Conservation (phyloP, 1,140 invertebrate genomes). For the Polyergus mexicanus region DNA sequence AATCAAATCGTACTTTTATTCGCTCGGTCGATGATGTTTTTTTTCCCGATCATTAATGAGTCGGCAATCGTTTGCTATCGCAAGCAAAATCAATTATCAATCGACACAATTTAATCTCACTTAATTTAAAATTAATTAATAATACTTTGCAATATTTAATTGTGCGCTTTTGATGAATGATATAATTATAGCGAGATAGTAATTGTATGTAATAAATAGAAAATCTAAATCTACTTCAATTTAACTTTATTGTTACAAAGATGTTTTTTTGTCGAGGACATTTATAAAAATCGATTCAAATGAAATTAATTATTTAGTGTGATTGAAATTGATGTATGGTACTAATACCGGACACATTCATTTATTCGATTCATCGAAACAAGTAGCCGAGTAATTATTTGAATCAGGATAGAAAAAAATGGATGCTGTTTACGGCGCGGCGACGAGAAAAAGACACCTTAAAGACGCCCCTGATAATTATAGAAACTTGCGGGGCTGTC, state of each 20-base stretch:
- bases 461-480: constrained; percentile 73
- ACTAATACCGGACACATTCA: not conserved
- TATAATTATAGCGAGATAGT: not conserved
- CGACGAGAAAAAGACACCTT: constrained; percentile 66
- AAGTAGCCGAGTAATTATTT: constrained; percentile 8
- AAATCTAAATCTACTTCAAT: not conserved
- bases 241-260: not conserved
- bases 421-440: not conserved
- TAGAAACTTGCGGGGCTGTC: constrained; percentile 67
- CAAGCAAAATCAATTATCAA: not conserved
- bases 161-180: not conserved
- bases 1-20: constrained; percentile 84
- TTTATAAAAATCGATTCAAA: not conserved
- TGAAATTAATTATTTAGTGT: constrained; percentile 11
- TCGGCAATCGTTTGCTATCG: not conserved
- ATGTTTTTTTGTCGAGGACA: not conserved
- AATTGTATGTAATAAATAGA: not conserved
- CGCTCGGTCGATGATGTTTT: not conserved
- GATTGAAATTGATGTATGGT: not conserved
- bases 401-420: constrained; percentile 13
- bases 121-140: constrained; percentile 1
- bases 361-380: not conserved
- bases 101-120: too few relatives aligned
- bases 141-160: not conserved
- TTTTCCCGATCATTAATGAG: not conserved